Base-by-base conservation (phyloP, 1,140 invertebrate genomes). In the Zophobas morio region DNA sequence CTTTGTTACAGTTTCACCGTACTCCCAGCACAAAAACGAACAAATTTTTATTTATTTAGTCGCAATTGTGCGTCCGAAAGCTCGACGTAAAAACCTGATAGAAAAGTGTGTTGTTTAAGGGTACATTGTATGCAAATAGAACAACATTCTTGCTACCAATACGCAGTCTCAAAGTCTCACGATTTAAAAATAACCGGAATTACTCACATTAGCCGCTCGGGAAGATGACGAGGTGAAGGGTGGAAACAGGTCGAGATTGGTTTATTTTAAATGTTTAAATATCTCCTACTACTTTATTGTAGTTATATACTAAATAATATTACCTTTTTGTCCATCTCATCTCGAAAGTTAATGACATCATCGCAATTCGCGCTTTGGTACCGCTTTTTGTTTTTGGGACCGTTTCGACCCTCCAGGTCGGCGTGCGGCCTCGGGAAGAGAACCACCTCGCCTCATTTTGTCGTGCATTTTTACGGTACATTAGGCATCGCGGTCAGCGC, bases 111-210 rank as follows among this genome's bases (percentile, higher is more conserved):
- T 79, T 79, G 73, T 81, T 81, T 81, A 81, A 81, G 80, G 80
- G 80, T 75, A 79, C 72, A 81, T 81, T 81, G 80, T 81, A 81
- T 81, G 80, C 80, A 79, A 81, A 81, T 81, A 72, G 80, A 77
- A 74, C 80, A 77, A 74, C 80, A 81, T 81, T 81, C 80, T 78
- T 81, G 78, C 78, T 80, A 79, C 75, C 75, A 75, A 79, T 80
- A 80, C 79, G 79, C 75, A 74, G 77, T 76, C 57, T 74, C 72
- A 78, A 78, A 75, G 79, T 80, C 66, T 53, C 72, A 78, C 73
- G 76, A 80, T 78, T 80, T 80, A 78, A 78, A 75, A 75, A 78
- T 75, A 78, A 75, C 70, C 46, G 51, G 79, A 80, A 80, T 80
- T 80, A 80, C 73, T 80, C 79, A 77, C 53, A 35, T 78, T 76